Base-by-base conservation (phyloP, 2,888 invertebrate genomes). In the Platerodrilus igneus region DNA sequence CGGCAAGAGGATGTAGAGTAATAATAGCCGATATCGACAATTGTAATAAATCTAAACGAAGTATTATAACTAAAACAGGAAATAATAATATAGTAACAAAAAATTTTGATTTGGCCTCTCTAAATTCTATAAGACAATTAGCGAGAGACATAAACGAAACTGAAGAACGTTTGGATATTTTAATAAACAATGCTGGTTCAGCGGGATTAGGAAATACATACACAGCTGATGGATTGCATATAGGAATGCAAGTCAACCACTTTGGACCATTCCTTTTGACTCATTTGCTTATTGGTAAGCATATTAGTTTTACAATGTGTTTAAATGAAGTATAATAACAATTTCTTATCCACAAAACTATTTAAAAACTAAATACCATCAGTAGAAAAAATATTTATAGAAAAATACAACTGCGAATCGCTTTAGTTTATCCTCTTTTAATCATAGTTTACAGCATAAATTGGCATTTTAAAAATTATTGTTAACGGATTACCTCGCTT, bases 201-300 rank as follows among this genome's bases (percentile, higher is more conserved):
- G 70, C 67, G 6, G 72, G 72, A 1, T 58, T 69, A 15, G 62
- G 64, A 0, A 61, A 69, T 21, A 62, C 63, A 20, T 59, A 59
- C 25, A 78, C 79, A 0, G 67, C 70, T 37, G 80, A 82, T 45
- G 81, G 79, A 0, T 69, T 82, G 20, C 73, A 81, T 19, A 61
- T 69, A 14, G 76, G 74, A 37, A 73, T 80, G 68, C 79, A 79
- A 45, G 73, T 78, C 9, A 83, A 83, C 48, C 75, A 83, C 52
- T 76, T 74, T 52, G 75, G 74, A 5, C 71, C 69, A 17, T 77
- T 77, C 56, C 61, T 77, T 4, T 20, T 48, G 7, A 48, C 48
- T 2, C 45, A 45, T 32, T 26, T 45, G 2, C 22, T 48, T 9
- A 11, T 47, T 27, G 28, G 33, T 39, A 26, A 22, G 3, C 9